Evolutionary conservation across 2,113 vertebrate species (phyloP), one percentile per base, ranked within the genome.

Genomic region (Dromaius novaehollandiae): DNA sequence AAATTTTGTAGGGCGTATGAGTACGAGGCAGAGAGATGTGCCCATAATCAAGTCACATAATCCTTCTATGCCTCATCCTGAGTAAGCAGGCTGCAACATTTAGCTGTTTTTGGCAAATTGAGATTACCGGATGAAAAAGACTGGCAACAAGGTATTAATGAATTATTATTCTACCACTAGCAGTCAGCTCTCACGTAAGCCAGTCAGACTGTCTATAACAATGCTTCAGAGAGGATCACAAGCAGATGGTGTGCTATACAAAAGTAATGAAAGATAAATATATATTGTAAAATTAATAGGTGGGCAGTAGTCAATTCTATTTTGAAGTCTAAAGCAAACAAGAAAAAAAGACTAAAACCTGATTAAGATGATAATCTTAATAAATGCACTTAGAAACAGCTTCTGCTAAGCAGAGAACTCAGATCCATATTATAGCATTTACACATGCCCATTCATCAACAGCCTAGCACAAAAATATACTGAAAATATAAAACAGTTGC

Each of bases 221-320:
- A 53, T 3, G 11, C 20, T 71, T 86, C 32, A 68, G 38, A 56
- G 81, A 91, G 60, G 34, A 69, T 48, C 60, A 61, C n/a, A 93
- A 86, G 56, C 8, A 75, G 46, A 56, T 44, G 20, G 22, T 2
- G 0, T 20, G 28, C 18, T 56, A 48, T n/a, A 64, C 34, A 82
- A 96, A 86, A 85, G 19, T 48, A 71, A 56, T 19, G 48, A 92
- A 92, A 88, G 87, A 89, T 13, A 86, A 63, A 91, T 36, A 56
- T 21, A 44, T 13, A 28, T 44, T 4, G 25, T 81, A 53, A 82
- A 92, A 91, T 51, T 60, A 88, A 74, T 74, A 61, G 32, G 22
- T 40, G 28, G 53, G 30, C 55, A 94, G 64, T 34, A 32, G 44
- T 63, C 58, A 77, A 22, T 21, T 24, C 4, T 65, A 48, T 64